phyloP scores from a whole-genome alignment of 2,888 invertebrate genomes.

The Schizotus pectinicornis region DNA sequence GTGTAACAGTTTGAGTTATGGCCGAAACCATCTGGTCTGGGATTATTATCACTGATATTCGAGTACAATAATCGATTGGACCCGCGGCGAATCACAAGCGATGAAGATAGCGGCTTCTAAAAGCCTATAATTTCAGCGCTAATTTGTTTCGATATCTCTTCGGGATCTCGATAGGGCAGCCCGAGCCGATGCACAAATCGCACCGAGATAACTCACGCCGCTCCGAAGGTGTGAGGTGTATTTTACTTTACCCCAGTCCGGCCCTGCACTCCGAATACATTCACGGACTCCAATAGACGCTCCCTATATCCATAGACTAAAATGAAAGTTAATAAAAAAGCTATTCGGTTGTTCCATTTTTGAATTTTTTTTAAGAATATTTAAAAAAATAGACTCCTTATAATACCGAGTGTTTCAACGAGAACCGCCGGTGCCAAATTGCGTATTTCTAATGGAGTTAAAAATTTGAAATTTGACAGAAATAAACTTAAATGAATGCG shows the following conservation, averaged over 20 bases:
- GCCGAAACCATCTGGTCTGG: constrained; percentile 51
- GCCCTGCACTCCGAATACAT: too few relatives aligned
- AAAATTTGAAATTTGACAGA: too few relatives aligned
- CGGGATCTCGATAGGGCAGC: constrained; percentile 47
- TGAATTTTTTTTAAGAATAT: too few relatives aligned
- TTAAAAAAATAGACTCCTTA: too few relatives aligned
- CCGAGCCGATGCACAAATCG: constrained; percentile 38
- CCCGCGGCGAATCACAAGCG: constrained; percentile 54
- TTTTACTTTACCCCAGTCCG: constrained; percentile 17
- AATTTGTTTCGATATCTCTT: constrained; percentile 59
- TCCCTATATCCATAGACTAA: too few relatives aligned
- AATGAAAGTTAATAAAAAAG: too few relatives aligned
- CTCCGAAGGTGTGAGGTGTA: constrained; percentile 36
- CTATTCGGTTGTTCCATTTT: too few relatives aligned
- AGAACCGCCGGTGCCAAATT: too few relatives aligned
- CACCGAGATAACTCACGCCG: constrained; percentile 27
- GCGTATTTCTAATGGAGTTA: too few relatives aligned
- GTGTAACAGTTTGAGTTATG: constrained; percentile 57
- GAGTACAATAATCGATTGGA: constrained; percentile 58
- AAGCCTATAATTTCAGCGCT: constrained; percentile 60
- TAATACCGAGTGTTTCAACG: too few relatives aligned
- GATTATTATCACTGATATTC: constrained; percentile 55
- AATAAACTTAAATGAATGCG: too few relatives aligned
- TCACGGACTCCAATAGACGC: too few relatives aligned
- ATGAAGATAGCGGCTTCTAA: constrained; percentile 59